Base-by-base conservation (phyloP, 2,797 vertebrate genomes). In the Neosilurus mollespiculum region DNA sequence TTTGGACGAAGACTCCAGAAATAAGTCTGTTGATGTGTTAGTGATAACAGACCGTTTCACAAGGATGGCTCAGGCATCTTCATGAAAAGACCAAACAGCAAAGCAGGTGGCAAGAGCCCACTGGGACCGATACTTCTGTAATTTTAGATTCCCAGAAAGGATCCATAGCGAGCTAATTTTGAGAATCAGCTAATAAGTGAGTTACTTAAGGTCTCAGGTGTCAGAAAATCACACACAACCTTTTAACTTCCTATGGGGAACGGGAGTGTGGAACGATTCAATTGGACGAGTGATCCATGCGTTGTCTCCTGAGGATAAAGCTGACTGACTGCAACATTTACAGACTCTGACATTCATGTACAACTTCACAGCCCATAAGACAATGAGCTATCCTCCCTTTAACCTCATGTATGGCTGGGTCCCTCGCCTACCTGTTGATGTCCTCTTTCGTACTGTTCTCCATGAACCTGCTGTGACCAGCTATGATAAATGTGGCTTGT, bases 361-460 rank as follows among this genome's bases (percentile, higher is more conserved):
- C 3, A 81, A 81, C 9, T 70, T 49, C 10, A 81, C 51, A 0
- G 10, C 14, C 0, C 79, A 81, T 58, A 51, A 69, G 14, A 67
- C 49, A 0, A 67, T 49, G 15, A 64, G 62, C 0, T 80, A 6
- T 66, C 20, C 15, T 7, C 51, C 65, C 4, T 67, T 81, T 69
- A 37, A 54, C 7, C 10, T 69, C 7, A 81, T 81, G 78, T 81
- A 69, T 56, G 26, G 24, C 2, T 0, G 16, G 8, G 18, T 69
- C 0, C 79, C 65, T 10, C 7, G 3, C 20, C 24, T 67, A 9
- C 65, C 72, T 14, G 20, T 78, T 14, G 80, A 85, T 30, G 11
- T 85, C 5, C 2, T 85, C 14, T 81, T 81, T 30, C 20, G 20
- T 18, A 69, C 20, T 16, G 51, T 81, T 54, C 4, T 85, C 2